Base-by-base conservation (phyloP, 2,113 vertebrate species). In the Azemiops feae region DNA sequence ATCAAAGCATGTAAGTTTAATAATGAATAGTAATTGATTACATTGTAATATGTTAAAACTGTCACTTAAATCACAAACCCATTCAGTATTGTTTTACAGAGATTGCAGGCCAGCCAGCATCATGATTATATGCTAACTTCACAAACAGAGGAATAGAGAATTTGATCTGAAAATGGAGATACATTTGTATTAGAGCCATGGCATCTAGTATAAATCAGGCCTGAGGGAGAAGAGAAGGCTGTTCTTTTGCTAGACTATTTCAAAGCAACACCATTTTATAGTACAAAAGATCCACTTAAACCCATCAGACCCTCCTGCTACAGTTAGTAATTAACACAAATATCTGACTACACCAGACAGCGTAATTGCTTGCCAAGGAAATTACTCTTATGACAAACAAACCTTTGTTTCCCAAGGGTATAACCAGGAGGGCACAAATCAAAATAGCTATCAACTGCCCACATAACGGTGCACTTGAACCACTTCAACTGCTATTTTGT, bases 361-460 rank as follows among this genome's bases (percentile, higher is more conserved):
- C 90, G 22, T 87, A 95, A 95, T 91, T 96, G 85, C 89, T 88
- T 95, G 92, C 90, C 94, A 64, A 1, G 93, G 93, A 96, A 96
- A 97, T 86, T 92, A 93, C 91, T 93, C 94, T 91, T 30, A 58
- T 90, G 69, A 20, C 60, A 74, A 64, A 87, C 89, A 88, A 87
- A 87, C 57, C 47, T 93, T 93, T 93, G 91, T 85, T 93, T 96
- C 92, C 92, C 94, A 50, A 2, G 47, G 4, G 43, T 88, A 92
- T 91, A 85, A 93, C 94, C 53, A 94, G 94, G 95, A 47, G 69
- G 45, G 93, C 89, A 25, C 47, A 53, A 0, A 12, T 5, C 25
- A 90, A 45, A 58, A 92, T 96, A 96, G 25, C 27, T 9, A 39
- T 95, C 85, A 89, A 95, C 95, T 94, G 90, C 94, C 85, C 88